A percentile compares a stretch with the other conserved stretches of the same genome.
phyloP scores from a whole-genome alignment of 2,797 vertebrate genomes.

The Zenarchopterus dispar region DNA sequence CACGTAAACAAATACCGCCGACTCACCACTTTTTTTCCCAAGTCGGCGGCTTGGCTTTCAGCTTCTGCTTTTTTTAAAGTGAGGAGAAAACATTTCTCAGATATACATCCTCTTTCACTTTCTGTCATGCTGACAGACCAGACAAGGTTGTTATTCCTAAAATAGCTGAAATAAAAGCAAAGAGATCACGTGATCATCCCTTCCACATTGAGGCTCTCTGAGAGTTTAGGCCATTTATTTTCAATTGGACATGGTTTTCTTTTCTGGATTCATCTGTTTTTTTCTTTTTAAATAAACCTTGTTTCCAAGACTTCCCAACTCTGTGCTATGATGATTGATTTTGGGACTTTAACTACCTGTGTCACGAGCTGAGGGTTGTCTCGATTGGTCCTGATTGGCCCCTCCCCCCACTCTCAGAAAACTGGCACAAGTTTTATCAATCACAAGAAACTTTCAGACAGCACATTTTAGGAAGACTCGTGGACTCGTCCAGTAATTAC shows the following conservation, averaged over 20 bases:
- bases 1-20: constrained; percentile 31
- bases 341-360: no score
- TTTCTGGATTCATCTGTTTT: no score
- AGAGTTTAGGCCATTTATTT: background rate
- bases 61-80: constrained; percentile 66
- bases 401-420: no score
- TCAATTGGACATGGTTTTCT: background rate
- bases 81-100: constrained; percentile 45
- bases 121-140: constrained; percentile 40
- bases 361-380: no score
- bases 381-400: no score
- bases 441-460: no score
- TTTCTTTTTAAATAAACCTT: no score
- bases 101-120: constrained; percentile 72
- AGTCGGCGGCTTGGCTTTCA: constrained; percentile 52
- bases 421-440: no score
- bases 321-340: no score
- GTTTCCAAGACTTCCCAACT: no score
- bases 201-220: background rate
- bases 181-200: background rate
- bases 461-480: no score
- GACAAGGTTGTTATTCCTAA: constrained; percentile 24
- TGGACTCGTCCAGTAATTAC: no score
- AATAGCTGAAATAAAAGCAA: constrained; percentile 5
- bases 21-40: constrained; percentile 53